Evolutionary conservation across 2,797 vertebrate genomes (phyloP), one percentile per base, ranked within the genome.

Genomic region (Neosilurus hyrtlii): DNA sequence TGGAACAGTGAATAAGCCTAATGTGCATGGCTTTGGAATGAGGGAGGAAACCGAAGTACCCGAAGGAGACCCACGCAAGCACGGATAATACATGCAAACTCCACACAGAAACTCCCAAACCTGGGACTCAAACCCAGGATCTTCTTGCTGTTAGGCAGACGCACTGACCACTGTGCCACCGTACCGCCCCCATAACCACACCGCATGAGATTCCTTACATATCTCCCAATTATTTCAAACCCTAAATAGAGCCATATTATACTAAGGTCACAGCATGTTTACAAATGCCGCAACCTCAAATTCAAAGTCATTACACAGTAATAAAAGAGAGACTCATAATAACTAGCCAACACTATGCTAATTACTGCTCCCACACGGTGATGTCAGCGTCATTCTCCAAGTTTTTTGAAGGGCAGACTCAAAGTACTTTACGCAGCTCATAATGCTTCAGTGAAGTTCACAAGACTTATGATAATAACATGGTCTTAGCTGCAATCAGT

Each of bases 311-410:
- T 82, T 82, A 82, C 51, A 66, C 49, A 20, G 56, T 20, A 49
- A 49, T 35, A 81, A 59, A 84, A 49, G 63, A 81, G 63, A 85
- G 73, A 10, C 57, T 81, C 43, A 24, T 80, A 56, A 65, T 63
- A n/a, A 63, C 56, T 71, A 81, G 35, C 71, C 73, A 72, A 65
- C n/a, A 8, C 66, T 65, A 52, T 43, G 67, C 66, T 85, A 82
- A 85, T 84, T 81, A 77, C 73, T 62, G 52, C 57, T 70, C 63
- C 72, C 63, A 74, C 78, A 61, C 70, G 61, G 35, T 75, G 83
- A 84, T 52, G 78, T 83, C 82, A 79, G 11, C 11, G 9, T 54
- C 43, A 20, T 24, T 62, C 59, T 16, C 49, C 80, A 35, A 35
- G 35, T 65, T 61, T 20, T 49, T 22, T 24, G 59, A 63, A 51